Evolutionary conservation across 2,113 vertebrate species (phyloP), one percentile per base, ranked within the genome.

Genomic region (Corapipo altera): DNA sequence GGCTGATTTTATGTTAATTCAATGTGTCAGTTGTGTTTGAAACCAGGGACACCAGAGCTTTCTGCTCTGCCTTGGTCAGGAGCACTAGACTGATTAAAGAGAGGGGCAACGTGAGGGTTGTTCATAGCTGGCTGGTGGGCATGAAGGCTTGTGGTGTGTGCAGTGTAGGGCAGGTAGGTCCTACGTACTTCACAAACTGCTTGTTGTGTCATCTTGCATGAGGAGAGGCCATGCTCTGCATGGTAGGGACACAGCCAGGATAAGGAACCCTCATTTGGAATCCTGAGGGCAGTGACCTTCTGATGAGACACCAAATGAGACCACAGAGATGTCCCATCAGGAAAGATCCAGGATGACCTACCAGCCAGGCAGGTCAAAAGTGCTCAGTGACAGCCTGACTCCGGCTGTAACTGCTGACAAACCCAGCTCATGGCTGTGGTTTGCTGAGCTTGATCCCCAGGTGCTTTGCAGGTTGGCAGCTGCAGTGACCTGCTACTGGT

Each of bases 1-100:
- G 94, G 88, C 55, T 82, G 92, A 65, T 37, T 96, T 96, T 93
- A 96, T 89, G 87, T 91, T 98, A 97, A 98, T 97, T 89, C 81
- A 92, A 96, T 5, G 7, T 96, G 97, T 97, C 97, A 97, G 96
- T 79, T 93, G 81, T 95, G 70, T 97, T 82, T 93, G 91, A 94
- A 96, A 94, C 75, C 84, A 78, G 79, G 88, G 66, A 85, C 74
- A 87, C 62, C 15, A 46, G 90, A 72, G 65, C 27, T 62, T 75
- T 76, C n/a, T 77, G 58, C 70, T 96, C 88, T 88, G 18, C 65
- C 65, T 79, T 0, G 0, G 22, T 96, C 64, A 41, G 73, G 51
- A 89, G 44, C 24, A 4, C 2, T 9, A 59, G 55, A 27, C 24
- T 70, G 91, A 95, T 93, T 86, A 88, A 91, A 78, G 43, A 51